These are phyloP conservation scores for Noctua janthina DNA, from an alignment of 2,888 invertebrate species.

Conservation along the genomic window DNA sequence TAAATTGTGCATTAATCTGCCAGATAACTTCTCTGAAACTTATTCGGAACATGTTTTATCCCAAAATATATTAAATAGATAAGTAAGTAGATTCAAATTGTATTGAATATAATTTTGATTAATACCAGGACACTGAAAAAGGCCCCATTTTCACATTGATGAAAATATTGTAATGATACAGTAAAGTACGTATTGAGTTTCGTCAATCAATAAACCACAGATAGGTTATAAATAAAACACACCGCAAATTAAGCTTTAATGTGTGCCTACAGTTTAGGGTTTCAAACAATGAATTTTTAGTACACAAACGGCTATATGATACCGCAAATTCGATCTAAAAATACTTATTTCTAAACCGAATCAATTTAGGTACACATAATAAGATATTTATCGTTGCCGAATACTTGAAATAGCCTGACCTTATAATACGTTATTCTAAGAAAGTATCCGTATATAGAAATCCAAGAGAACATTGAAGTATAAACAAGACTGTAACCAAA, in stretches of 20 bases:
- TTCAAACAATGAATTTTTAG: not conserved
- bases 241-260: constrained; percentile 9
- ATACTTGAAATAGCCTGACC: not conserved
- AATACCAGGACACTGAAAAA: not conserved
- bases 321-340: not conserved
- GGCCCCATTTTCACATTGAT: not conserved
- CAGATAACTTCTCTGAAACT: not conserved
- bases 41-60: not conserved
- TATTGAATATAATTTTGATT: not conserved
- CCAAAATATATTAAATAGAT: not conserved
- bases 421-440: not conserved
- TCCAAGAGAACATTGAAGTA: not conserved
- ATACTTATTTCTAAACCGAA: not conserved
- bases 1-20: not conserved
- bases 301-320: not conserved
- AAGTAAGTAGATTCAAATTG: not conserved
- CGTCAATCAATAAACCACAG: not conserved
- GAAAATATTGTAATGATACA: not conserved
- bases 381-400: not conserved
- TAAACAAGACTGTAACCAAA: not conserved
- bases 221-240: not conserved
- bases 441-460: not conserved
- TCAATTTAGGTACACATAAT: not conserved
- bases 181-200: not conserved
- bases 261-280: not conserved